These are phyloP conservation scores for Ridgeia piscesae DNA, from an alignment of 1,140 invertebrate species.

Conservation along the genomic window DNA sequence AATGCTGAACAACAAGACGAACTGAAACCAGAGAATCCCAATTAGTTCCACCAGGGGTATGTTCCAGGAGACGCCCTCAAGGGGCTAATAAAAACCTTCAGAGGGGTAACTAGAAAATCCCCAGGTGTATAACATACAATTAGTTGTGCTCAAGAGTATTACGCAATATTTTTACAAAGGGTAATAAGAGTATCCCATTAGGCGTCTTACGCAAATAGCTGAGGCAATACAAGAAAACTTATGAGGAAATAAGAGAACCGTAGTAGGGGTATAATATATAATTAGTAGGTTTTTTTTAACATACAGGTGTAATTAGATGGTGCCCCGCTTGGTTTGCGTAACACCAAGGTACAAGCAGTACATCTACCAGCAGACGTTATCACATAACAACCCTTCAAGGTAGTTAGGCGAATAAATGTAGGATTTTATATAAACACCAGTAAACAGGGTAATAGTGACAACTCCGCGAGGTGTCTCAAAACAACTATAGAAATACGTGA, in stretches of 20 bases:
- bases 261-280: neutral
- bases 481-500: neutral
- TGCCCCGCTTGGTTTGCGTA: no score
- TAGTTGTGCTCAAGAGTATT: no score
- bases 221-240: neutral
- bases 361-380: neutral
- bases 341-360: neutral
- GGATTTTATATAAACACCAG: neutral
- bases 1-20: slow-evolving; percentile 69
- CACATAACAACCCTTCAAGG: neutral
- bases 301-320: neutral
- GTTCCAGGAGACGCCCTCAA: neutral
- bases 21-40: slow-evolving; percentile 64
- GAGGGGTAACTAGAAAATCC: neutral
- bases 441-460: neutral
- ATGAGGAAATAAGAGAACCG: neutral
- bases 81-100: neutral
- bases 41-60: neutral
- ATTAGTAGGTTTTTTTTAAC: neutral
- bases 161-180: no score
- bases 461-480: neutral
- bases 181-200: neutral
- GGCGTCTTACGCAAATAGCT: neutral
- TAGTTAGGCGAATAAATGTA: neutral
- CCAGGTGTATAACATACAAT: no score